Percentiles rank a stretch among this genome's conserved stretches.
phyloP scores from a whole-genome alignment of 2,113 vertebrate species.

The Sclerurus mexicanus region DNA sequence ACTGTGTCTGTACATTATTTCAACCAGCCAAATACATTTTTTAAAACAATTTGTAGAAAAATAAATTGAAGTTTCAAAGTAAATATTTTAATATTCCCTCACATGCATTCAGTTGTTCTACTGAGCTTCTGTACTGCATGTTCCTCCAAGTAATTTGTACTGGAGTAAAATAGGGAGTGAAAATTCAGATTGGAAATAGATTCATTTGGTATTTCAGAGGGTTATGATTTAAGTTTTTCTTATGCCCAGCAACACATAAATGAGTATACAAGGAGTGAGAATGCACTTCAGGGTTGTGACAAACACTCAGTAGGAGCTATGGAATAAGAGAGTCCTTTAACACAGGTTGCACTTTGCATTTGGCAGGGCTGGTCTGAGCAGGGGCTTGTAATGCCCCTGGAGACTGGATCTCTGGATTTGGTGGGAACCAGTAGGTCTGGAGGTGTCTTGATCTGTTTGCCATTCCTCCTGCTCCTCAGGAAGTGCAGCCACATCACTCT shows the following conservation, averaged over 20 bases:
- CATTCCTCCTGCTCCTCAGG: background rate
- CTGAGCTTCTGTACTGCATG: background rate
- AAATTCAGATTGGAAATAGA: background rate
- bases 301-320: background rate
- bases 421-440: background rate
- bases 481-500: background rate
- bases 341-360: background rate
- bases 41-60: background rate
- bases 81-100: background rate
- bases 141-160: background rate
- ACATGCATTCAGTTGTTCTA: background rate
- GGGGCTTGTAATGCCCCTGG: background rate
- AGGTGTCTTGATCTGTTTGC: background rate
- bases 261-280: background rate
- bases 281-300: background rate
- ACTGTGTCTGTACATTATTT: background rate
- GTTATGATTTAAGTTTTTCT: conserved; percentile 12
- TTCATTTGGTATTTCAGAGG: background rate
- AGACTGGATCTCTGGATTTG: background rate
- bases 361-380: background rate
- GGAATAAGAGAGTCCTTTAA: background rate
- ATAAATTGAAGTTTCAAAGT: background rate
- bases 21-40: background rate
- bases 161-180: background rate
- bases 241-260: conserved; percentile 1